Conservation (phyloP, 2,888 invertebrate species). For the Arrhopalites spinosus region DNA sequence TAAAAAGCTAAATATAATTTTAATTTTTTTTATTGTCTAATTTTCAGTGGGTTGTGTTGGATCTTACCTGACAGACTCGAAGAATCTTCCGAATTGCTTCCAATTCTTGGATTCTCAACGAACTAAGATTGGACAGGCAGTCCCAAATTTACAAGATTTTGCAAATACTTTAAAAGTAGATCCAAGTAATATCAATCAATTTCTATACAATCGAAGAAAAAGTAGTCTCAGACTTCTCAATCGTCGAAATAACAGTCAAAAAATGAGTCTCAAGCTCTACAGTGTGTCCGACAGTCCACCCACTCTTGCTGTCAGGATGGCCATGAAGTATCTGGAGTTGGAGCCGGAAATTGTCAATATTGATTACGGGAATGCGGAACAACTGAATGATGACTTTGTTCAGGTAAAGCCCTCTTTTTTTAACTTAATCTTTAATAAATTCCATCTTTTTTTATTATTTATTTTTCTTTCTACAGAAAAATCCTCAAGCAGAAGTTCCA, state of each 20-base stretch:
- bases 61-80: conserved; percentile 35
- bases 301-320: conserved; percentile 73
- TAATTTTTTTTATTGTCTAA: conserved; percentile 21
- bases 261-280: conserved; percentile 68
- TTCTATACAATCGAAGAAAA: conserved; percentile 1
- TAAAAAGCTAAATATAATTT: no score
- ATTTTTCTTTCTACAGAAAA: conserved; percentile 50
- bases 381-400: conserved; percentile 58
- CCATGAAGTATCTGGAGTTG: conserved; percentile 68
- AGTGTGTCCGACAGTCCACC: conserved; percentile 79
- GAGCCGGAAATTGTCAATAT: conserved; percentile 71
- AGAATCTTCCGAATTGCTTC: neutral
- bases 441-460: neutral
- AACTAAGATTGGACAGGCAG: conserved; percentile 10
- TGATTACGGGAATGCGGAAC: conserved; percentile 73
- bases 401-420: no score
- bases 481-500: conserved; percentile 64
- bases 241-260: neutral
- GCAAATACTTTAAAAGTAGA: conserved; percentile 14
- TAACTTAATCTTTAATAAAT: neutral
- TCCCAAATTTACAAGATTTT: conserved; percentile 12
- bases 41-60: conserved; percentile 52
- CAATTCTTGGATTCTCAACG: neutral
- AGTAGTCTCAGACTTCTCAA: conserved; percentile 21
- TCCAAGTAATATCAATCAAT: conserved; percentile 14